A percentile compares a stretch with the other conserved stretches of the same genome.
Evolutionary conservation across 2,113 vertebrate genomes (phyloP).

Genomic region (Ailurus styani): DNA sequence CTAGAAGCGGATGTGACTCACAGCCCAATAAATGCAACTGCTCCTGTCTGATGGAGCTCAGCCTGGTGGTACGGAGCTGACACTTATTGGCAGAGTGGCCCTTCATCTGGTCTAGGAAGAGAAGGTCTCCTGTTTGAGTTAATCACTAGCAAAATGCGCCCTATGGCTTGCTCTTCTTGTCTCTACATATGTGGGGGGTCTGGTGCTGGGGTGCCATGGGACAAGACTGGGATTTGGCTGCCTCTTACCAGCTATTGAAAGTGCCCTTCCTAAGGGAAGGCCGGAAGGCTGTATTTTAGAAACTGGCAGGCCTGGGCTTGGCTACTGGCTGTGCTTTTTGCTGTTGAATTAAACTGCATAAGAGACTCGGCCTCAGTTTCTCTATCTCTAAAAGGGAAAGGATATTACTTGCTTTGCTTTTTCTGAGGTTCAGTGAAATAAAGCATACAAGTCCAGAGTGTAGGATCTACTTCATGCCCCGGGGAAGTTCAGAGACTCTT

Average conservation of each 20-base stretch:
- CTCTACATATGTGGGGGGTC: rapidly evolving
- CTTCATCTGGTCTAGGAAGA: neutral
- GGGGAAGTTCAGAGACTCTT: neutral
- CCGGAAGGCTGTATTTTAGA: neutral
- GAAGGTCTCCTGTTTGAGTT: neutral
- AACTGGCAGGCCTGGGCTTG: neutral
- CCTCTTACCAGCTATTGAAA: neutral
- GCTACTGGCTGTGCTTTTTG: neutral
- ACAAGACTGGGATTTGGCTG: neutral
- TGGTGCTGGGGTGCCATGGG: neutral
- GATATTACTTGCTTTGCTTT: neutral
- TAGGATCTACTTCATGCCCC: neutral
- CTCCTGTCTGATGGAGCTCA: neutral
- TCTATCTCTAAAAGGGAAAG: neutral
- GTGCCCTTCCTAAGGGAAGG: neutral
- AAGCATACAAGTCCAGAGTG: neutral
- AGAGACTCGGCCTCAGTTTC: neutral
- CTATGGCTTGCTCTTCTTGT: neutral
- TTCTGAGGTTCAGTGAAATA: neutral
- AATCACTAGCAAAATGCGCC: neutral
- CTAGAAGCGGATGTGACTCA: neutral
- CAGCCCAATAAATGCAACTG: neutral
- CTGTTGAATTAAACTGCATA: neutral
- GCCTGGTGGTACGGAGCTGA: neutral
- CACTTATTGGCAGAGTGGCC: neutral